Conservation (phyloP, 2,888 invertebrate species). For the Zygogramma bicolorata region DNA sequence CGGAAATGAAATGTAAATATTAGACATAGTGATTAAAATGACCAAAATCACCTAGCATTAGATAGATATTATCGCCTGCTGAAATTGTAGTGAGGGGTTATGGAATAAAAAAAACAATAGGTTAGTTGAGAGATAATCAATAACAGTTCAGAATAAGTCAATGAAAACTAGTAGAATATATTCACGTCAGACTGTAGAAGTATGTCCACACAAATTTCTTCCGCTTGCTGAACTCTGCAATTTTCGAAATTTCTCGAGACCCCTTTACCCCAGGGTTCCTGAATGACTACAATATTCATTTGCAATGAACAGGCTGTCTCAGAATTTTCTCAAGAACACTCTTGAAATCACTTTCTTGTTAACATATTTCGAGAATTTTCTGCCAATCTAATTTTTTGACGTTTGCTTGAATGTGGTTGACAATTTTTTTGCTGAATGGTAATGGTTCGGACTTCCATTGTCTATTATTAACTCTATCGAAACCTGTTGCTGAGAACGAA, state of each 20-base stretch:
- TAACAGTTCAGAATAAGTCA: neutral
- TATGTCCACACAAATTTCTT: neutral
- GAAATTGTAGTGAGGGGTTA: constrained; percentile 27
- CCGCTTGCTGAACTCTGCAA: constrained; percentile 9
- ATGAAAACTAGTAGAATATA: neutral
- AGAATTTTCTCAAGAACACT: no score
- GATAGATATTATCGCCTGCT: constrained; percentile 12
- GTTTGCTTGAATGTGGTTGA: no score
- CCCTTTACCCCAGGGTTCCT: no score
- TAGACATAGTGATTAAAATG: constrained; percentile 46
- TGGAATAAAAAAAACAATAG: neutral
- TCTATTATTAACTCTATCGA: no score
- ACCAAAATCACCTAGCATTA: constrained; percentile 45
- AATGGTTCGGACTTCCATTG: no score
- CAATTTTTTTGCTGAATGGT: no score
- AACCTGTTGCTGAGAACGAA: no score
- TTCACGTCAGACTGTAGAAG: neutral
- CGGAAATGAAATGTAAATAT: constrained; percentile 42
- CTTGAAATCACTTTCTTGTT: no score
- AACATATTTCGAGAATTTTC: no score
- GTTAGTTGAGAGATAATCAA: constrained; percentile 4
- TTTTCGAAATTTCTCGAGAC: neutral
- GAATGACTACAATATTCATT: no score
- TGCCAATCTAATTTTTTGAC: no score
- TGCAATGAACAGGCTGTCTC: no score